Conservation (phyloP, 2,888 invertebrate genomes). For the Anoplius nigerrimus region DNA sequence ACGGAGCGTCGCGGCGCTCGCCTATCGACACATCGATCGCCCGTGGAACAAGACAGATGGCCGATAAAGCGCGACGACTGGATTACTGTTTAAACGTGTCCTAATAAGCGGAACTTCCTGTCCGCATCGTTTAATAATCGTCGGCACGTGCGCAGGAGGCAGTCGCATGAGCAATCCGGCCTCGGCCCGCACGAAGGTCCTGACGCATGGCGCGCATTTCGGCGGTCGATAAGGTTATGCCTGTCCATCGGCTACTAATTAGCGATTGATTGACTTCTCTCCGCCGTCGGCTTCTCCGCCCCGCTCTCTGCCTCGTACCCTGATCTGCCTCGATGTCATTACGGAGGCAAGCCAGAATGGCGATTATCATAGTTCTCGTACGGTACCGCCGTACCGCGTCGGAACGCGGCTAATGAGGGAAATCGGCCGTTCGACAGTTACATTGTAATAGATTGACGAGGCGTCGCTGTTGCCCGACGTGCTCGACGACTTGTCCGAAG, state of each 20-base stretch:
- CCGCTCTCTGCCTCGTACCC: conserved; percentile 15
- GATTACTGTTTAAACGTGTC: conserved; percentile 1
- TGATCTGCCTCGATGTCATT: conserved; percentile 29
- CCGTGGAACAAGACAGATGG: too few relatives aligned
- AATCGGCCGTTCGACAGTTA: conserved; percentile 37
- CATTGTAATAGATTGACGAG: conserved; percentile 39
- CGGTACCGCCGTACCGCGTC: conserved; percentile 11
- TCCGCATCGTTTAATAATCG: conserved; percentile 52
- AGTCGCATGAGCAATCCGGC: conserved; percentile 6
- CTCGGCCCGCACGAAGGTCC: conserved; percentile 30
- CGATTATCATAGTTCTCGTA: conserved; percentile 36
- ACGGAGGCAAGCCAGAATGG: conserved; percentile 33
- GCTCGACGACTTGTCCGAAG: conserved; percentile 22
- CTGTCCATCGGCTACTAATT: conserved; percentile 57
- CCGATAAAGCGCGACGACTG: too few relatives aligned
- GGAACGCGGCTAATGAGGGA: conserved; percentile 33
- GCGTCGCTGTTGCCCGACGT: conserved; percentile 19
- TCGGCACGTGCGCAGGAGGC: conserved; percentile 39
- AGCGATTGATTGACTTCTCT: conserved; percentile 55
- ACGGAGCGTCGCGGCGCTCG: too few relatives aligned
- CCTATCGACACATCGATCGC: too few relatives aligned
- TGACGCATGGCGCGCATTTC: conserved; percentile 45
- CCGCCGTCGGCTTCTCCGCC: conserved; percentile 3
- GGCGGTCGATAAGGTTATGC: conserved; percentile 52
- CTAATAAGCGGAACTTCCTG: conserved; percentile 48